These are phyloP conservation scores for Ibidorhyncha struthersii DNA, from an alignment of 2,113 vertebrate species.

Conservation along the genomic window DNA sequence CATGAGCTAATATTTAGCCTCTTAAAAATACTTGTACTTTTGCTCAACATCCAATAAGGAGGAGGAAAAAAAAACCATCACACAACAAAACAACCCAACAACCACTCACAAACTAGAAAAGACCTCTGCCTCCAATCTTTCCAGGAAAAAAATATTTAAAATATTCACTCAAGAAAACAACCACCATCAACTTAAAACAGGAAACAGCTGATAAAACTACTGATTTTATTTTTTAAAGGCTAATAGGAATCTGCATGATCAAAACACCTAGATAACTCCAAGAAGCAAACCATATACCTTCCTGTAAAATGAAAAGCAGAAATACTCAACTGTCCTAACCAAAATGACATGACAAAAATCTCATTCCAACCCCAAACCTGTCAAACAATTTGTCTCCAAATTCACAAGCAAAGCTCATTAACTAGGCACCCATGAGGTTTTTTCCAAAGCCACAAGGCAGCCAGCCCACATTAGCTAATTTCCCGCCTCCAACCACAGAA, in stretches of 20 bases:
- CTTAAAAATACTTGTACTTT: not conserved
- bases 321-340: not conserved
- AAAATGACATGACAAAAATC: not conserved
- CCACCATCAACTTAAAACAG: not conserved
- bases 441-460: not conserved
- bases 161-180: not conserved
- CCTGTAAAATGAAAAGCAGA: not conserved
- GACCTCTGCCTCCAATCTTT: not conserved
- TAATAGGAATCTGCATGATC: not conserved
- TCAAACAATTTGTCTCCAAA: not conserved
- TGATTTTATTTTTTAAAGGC: not conserved
- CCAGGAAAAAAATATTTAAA: not conserved
- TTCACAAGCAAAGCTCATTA: not conserved
- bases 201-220: not conserved
- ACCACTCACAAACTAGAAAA: not conserved
- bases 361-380: not conserved
- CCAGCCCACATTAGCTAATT: not conserved
- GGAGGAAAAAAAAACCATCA: too few species aligned
- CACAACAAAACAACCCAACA: not conserved
- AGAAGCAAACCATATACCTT: not conserved
- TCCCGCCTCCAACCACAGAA: not conserved
- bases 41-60: not conserved
- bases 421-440: not conserved
- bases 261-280: not conserved
- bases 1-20: not conserved